Percentiles rank a stretch among this genome's conserved stretches.
These are phyloP conservation scores for Caerostris extrusa DNA, from an alignment of 1,140 invertebrate genomes.

Conservation along the genomic window DNA sequence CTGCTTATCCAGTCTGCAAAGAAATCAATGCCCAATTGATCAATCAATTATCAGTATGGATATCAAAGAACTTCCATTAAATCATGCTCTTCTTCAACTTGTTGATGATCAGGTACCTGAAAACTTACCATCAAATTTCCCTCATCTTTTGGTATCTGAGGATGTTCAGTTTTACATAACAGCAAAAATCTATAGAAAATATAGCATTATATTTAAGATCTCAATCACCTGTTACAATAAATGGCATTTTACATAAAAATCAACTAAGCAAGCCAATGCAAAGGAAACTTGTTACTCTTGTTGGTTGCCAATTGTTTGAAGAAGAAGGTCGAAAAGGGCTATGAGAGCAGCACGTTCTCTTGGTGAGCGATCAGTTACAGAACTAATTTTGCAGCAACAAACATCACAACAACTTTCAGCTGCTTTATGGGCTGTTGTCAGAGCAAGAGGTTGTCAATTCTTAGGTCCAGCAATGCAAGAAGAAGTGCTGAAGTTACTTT, in stretches of 20 bases:
- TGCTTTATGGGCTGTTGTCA: constrained; percentile 98
- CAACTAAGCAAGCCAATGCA: constrained; percentile 95
- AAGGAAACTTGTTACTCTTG: constrained; percentile 93
- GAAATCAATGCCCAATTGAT: constrained; percentile 96
- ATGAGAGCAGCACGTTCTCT: constrained; percentile 93
- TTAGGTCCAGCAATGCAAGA: constrained; percentile 99
- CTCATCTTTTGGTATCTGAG: constrained; percentile 77
- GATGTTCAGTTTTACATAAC: constrained; percentile 87
- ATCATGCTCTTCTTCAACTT: constrained; percentile 93
- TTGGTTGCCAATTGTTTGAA: constrained; percentile 95
- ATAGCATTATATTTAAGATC: constrained; percentile 92
- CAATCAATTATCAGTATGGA: constrained; percentile 92
- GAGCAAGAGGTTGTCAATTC: constrained; percentile 98
- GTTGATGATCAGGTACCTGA: constrained; percentile 84
- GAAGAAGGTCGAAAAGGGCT: constrained; percentile 86
- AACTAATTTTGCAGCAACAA: constrained; percentile 96
- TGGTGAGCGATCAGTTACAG: constrained; percentile 96
- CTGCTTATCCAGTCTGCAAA: constrained; percentile 91
- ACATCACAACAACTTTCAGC: constrained; percentile 95
- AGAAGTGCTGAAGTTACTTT: constrained; percentile 96
- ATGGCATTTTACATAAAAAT: constrained; percentile 49
- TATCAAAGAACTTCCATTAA: constrained; percentile 92
- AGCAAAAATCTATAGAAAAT: constrained; percentile 92
- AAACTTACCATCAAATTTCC: constrained; percentile 27
- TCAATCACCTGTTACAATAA: constrained; percentile 80